Conservation (phyloP, 2,888 invertebrate species). For the Eurois occulta region DNA sequence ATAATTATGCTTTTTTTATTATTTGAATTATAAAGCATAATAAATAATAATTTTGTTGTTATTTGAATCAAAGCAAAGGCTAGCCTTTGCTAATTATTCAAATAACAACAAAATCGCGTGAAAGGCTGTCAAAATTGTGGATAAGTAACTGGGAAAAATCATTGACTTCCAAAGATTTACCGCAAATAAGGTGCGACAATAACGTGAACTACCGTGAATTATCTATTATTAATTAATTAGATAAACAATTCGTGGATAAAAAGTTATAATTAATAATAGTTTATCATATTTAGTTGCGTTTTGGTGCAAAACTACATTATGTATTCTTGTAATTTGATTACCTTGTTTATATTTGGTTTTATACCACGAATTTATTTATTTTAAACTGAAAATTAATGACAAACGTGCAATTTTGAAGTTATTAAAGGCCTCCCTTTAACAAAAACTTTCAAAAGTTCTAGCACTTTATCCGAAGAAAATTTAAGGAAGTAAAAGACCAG, state of each 20-base stretch:
- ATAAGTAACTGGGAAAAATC: background rate
- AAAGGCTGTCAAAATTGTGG: background rate
- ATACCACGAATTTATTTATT: no score
- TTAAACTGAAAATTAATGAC: background rate
- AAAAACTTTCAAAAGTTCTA: background rate
- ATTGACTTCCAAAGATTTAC: background rate
- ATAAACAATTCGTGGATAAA: background rate
- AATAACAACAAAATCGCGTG: background rate
- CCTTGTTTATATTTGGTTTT: background rate
- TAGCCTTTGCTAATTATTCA: no score
- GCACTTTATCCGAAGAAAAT: background rate
- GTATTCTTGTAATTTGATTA: background rate
- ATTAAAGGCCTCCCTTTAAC: background rate
- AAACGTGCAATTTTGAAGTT: background rate
- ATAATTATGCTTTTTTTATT: background rate
- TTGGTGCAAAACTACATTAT: background rate
- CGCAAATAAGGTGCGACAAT: background rate
- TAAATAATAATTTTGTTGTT: no score
- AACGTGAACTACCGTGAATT: background rate
- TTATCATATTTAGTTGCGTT: background rate
- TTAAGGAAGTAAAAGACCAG: background rate
- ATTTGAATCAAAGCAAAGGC: background rate
- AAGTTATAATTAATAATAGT: background rate
- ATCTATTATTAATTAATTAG: no score
- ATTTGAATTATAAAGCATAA: no score